These are phyloP conservation scores for Trogon melanurus DNA, from an alignment of 2,113 vertebrate genomes.

Conservation along the genomic window DNA sequence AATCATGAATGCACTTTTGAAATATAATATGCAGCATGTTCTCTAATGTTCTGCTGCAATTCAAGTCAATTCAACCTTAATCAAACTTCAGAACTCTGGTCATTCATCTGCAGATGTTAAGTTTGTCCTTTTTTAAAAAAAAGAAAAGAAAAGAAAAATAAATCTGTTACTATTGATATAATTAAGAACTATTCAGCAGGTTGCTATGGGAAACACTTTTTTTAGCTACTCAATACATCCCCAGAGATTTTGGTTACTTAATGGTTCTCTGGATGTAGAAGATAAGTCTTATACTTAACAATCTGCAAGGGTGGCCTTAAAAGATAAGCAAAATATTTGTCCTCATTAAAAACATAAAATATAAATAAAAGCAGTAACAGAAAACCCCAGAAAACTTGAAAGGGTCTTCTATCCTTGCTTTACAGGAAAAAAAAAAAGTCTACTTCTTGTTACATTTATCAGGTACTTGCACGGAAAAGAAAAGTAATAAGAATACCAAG, in stretches of 20 bases:
- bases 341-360: background rate
- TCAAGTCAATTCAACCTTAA: constrained; percentile 7
- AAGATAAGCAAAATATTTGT: background rate
- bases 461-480: background rate
- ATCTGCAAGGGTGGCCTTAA: background rate
- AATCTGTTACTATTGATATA: constrained; percentile 15
- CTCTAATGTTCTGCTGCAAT: background rate
- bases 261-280: background rate
- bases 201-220: constrained; percentile 1
- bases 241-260: background rate
- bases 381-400: background rate
- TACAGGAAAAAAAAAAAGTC: background rate
- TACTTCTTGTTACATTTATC: background rate
- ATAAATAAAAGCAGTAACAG: no score
- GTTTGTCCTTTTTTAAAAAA: background rate
- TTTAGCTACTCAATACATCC: background rate
- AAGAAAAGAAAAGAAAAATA: background rate
- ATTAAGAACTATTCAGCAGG: constrained; percentile 32
- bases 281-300: background rate
- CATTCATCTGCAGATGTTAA: constrained; percentile 43
- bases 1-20: background rate
- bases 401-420: background rate
- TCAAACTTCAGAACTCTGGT: constrained; percentile 18
- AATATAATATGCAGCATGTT: background rate
- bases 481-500: background rate